Base-by-base conservation (phyloP, 1,140 invertebrate species). In the Drosophila asahinai region DNA sequence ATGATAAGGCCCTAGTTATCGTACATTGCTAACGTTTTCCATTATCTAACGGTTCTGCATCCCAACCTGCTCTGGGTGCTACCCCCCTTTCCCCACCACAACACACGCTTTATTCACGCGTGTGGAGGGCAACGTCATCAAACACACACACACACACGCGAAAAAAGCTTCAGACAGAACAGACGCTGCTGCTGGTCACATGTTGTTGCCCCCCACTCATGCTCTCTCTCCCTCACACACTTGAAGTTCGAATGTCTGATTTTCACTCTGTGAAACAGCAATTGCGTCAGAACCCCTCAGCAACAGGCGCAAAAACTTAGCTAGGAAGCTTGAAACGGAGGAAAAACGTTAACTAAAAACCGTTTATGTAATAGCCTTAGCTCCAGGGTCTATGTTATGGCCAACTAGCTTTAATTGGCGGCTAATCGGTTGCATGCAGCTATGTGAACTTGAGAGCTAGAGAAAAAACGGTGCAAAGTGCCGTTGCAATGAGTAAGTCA, bases 401-500 rank as follows among this genome's bases (percentile, higher is more conserved):
- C 59, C 79, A 82, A 54, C 58, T 55, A 60, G 55, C 61, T 11
- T 40, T 70, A 77, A 52, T 45, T 52, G 65, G 36, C 68, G 40
- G 70, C 40, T 80, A 83, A 79, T 67, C 66, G 43, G 67, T 77
- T 76, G 84, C 84, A 89, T 90, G 84, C 81, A 78, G 68, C 74
- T 52, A 78, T 89, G 67, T 61, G 84, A 84, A 90, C 84, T 89
- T 90, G 81, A 79, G 74, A 30, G 64, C 60, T 7, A 57, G 30
- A 12, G 22, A 11, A 38, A 38, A 62, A 25, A 12, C 19, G n/a
- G 40, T 58, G 40, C 11, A 48, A 72, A 47, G 62, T 62, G 52
- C 38, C 78, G 47, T 74, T 86, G 59, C 45, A 72, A 47, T 52
- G 47, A 59, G 66, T 84, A 72, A 77, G 62, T 80, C 71, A 67